A percentile compares a stretch with the other conserved stretches of the same genome.
Conservation (phyloP, 2,113 vertebrate species). For the Brienomyrus longianalis region DNA sequence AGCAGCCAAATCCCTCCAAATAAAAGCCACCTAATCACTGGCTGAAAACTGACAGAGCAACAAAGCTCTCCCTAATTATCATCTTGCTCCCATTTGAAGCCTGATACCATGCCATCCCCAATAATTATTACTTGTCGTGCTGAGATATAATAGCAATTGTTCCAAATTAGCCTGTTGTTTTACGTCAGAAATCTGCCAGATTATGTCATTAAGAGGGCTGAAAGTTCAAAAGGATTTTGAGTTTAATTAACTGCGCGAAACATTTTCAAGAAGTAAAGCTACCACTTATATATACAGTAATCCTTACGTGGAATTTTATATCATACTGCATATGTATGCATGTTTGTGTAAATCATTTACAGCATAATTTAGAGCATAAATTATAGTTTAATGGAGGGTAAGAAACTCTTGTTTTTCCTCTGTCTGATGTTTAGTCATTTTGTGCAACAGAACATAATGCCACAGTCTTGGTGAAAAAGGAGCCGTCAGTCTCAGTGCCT, state of each 20-base stretch:
- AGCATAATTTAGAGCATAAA: neutral
- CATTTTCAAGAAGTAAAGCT: neutral
- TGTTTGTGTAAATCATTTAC: neutral
- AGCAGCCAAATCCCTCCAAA: constrained; percentile 40
- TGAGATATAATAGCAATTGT: constrained; percentile 50
- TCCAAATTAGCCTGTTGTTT: constrained; percentile 22
- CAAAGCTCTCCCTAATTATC: constrained; percentile 61
- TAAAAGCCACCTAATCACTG: constrained; percentile 57
- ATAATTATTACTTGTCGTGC: constrained; percentile 53
- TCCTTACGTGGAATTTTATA: neutral
- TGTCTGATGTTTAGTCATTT: neutral
- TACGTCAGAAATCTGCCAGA: constrained; percentile 9
- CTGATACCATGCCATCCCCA: constrained; percentile 36
- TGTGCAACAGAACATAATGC: neutral
- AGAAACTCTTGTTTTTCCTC: neutral
- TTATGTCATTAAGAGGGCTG: neutral
- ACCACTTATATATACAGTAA: neutral
- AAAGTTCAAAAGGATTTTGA: neutral
- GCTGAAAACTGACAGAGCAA: constrained; percentile 56
- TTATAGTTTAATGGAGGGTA: neutral
- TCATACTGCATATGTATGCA: neutral
- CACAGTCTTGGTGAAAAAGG: neutral
- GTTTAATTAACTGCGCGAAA: neutral
- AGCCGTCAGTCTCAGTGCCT: neutral
- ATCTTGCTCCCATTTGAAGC: constrained; percentile 41